These are phyloP conservation scores for Cryptus armator DNA, from an alignment of 2,888 invertebrate genomes.

Conservation along the genomic window DNA sequence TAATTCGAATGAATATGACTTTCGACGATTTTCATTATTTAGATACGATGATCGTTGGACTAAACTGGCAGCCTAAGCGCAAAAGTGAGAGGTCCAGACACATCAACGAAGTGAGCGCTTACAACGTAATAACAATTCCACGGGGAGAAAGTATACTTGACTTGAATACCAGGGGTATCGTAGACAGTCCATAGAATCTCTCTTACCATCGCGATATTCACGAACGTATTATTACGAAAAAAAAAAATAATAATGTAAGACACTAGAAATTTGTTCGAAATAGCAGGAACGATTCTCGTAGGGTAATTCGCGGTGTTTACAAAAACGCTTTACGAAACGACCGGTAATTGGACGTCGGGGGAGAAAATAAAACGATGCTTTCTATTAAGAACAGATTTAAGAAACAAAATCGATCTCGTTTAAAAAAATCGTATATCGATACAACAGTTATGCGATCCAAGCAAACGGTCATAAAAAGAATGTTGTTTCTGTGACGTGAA, in stretches of 20 bases:
- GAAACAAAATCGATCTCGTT: too few relatives aligned
- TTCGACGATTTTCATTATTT: constrained; percentile 31
- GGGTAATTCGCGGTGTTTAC: not conserved
- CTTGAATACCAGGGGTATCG: constrained; percentile 41
- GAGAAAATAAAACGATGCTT: too few relatives aligned
- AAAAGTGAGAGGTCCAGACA: constrained; percentile 59
- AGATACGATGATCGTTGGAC: constrained; percentile 15
- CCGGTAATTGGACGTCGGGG: not conserved
- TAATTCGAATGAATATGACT: not conserved
- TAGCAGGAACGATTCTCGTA: not conserved
- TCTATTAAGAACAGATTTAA: too few relatives aligned
- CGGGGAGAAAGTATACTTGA: constrained; percentile 59
- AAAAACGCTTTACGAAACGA: not conserved
- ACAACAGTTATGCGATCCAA: too few relatives aligned
- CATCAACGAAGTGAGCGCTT: constrained; percentile 45
- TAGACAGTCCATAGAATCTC: constrained; percentile 38
- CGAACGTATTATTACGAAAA: constrained; percentile 19
- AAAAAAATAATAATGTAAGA: not conserved
- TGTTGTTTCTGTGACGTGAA: too few relatives aligned
- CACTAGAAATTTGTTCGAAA: constrained; percentile 18
- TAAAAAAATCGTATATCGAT: too few relatives aligned
- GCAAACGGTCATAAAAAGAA: too few relatives aligned
- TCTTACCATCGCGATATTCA: constrained; percentile 28
- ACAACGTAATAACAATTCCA: constrained; percentile 60
- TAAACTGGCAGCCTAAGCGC: constrained; percentile 22